These are phyloP conservation scores for Aphrophora alni DNA, from an alignment of 2,888 invertebrate genomes.

Conservation along the genomic window DNA sequence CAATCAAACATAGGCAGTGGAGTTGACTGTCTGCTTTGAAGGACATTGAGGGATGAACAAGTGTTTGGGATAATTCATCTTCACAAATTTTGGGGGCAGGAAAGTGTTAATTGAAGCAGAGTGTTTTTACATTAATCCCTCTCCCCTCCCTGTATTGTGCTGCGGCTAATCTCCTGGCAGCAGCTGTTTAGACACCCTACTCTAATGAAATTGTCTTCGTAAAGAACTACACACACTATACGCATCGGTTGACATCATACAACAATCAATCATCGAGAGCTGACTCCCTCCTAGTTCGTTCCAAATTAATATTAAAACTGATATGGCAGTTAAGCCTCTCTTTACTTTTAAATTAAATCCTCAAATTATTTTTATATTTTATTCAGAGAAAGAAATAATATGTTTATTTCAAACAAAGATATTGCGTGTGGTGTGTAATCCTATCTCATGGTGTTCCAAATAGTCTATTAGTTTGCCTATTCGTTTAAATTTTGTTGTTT, in stretches of 20 bases:
- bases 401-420: too few relatives aligned
- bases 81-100: background rate
- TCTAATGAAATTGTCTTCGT: background rate
- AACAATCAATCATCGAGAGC: background rate
- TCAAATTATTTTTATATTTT: too few relatives aligned
- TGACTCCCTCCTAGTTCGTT: background rate
- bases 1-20: background rate
- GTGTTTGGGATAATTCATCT: background rate
- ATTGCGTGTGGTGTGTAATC: too few relatives aligned
- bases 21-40: background rate
- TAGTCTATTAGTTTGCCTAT: too few relatives aligned
- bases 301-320: background rate
- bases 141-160: background rate
- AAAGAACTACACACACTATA: background rate
- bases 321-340: background rate
- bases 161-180: background rate
- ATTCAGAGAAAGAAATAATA: too few relatives aligned
- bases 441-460: too few relatives aligned
- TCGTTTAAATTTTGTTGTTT: too few relatives aligned
- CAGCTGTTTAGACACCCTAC: constrained; percentile 2
- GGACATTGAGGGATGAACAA: constrained; percentile 2
- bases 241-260: background rate
- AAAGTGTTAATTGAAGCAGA: constrained; percentile 9
- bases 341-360: too few relatives aligned
- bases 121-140: constrained; percentile 4